Conservation (phyloP, 1,140 invertebrate species). For the Drosophila erecta region DNA sequence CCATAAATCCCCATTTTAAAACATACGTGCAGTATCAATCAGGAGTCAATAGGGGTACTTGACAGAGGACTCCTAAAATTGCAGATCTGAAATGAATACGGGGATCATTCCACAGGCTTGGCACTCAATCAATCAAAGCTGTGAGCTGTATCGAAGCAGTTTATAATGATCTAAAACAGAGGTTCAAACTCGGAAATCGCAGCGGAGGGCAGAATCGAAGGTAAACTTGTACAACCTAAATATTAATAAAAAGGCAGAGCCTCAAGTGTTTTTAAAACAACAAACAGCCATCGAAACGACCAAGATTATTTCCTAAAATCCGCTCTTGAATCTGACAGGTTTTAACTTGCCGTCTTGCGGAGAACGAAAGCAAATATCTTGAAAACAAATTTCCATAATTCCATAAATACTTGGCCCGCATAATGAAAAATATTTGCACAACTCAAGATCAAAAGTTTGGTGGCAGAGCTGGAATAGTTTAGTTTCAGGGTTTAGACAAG, state of each 20-base stretch:
- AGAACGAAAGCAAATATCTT: conserved; percentile 52
- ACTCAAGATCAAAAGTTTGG: conserved; percentile 75
- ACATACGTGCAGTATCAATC: conserved; percentile 29
- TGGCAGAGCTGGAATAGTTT: conserved; percentile 61
- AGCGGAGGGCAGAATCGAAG: too few relatives aligned
- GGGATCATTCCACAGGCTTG: neutral
- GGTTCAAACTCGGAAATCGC: neutral
- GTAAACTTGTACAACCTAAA: too few relatives aligned
- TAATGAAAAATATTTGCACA: conserved; percentile 69
- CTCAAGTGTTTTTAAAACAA: neutral
- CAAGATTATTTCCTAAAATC: conserved; percentile 18
- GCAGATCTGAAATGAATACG: neutral
- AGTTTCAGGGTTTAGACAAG: conserved; percentile 26
- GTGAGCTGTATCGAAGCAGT: neutral
- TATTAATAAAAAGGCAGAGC: neutral
- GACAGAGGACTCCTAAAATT: neutral
- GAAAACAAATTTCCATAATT: conserved; percentile 71
- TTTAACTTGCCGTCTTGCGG: neutral
- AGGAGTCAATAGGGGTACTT: conserved; percentile 21
- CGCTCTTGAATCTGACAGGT: neutral
- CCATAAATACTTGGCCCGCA: conserved; percentile 72
- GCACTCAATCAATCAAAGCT: neutral
- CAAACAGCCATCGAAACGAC: neutral
- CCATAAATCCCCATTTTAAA: conserved; percentile 14
- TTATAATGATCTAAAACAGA: too few relatives aligned